phyloP scores from a whole-genome alignment of 1,140 invertebrate genomes.

The Apis florea region DNA sequence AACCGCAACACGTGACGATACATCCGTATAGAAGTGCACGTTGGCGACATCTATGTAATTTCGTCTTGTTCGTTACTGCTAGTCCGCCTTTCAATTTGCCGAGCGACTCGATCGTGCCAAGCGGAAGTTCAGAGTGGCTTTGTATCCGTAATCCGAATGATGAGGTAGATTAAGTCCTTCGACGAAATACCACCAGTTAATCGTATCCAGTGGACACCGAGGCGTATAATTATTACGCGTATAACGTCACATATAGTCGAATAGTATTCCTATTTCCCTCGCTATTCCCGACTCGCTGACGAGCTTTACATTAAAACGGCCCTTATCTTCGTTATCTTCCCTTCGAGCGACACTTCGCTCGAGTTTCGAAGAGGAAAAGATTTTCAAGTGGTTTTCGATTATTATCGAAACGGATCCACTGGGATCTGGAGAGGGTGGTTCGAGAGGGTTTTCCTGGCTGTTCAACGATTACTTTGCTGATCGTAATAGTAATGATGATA shows the following conservation, averaged over 20 bases:
- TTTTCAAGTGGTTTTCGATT: not conserved
- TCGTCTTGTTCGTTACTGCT: not conserved
- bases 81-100: conserved; percentile 20
- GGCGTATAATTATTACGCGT: conserved; percentile 63
- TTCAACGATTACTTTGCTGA: not conserved
- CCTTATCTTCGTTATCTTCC: conserved; percentile 24
- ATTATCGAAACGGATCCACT: conserved; percentile 7
- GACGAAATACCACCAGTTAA: conserved; percentile 69
- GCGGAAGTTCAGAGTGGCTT: conserved; percentile 29
- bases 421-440: not conserved
- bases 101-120: not conserved
- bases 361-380: not conserved
- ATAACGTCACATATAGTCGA: conserved; percentile 37
- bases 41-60: too few species aligned
- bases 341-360: not conserved
- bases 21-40: too few species aligned
- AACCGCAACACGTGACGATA: too few species aligned
- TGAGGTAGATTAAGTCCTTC: conserved; percentile 70
- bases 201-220: conserved; percentile 63
- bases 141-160: conserved; percentile 68
- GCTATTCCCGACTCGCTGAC: conserved; percentile 39
- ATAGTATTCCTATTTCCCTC: conserved; percentile 34
- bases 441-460: not conserved
- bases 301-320: conserved; percentile 28
- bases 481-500: not conserved